Percentiles rank a stretch among this genome's conserved stretches.
phyloP scores from a whole-genome alignment of 1,140 invertebrate genomes.

The Neodiprion virginianus region DNA sequence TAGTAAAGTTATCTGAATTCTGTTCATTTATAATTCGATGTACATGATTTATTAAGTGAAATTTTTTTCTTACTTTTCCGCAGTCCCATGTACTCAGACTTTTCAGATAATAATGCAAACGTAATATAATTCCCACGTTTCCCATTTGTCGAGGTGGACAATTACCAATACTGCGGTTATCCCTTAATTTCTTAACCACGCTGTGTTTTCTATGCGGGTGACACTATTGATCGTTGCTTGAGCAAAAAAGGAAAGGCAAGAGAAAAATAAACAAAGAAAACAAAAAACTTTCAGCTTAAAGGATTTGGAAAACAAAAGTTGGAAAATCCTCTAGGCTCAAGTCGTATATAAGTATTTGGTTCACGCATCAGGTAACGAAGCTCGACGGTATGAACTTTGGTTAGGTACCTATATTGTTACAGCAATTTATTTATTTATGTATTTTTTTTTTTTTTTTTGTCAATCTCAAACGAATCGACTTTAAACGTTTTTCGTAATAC shows the following conservation, averaged over 20 bases:
- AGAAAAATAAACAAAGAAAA: not conserved
- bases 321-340: conserved; percentile 2
- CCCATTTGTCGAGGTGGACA: too few species aligned
- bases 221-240: not conserved
- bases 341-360: conserved; percentile 6
- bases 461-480: too few species aligned
- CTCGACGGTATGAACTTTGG: not conserved
- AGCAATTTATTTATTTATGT: too few species aligned
- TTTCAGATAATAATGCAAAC: too few species aligned
- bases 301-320: not conserved
- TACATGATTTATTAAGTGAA: too few species aligned
- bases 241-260: not conserved
- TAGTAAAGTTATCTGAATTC: too few species aligned
- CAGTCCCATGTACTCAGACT: too few species aligned
- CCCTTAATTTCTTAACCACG: not conserved
- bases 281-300: not conserved
- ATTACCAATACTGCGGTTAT: not conserved
- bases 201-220: not conserved
- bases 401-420: not conserved
- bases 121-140: too few species aligned
- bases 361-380: not conserved
- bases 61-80: too few species aligned
- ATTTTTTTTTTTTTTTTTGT: too few species aligned
- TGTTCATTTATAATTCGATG: too few species aligned
- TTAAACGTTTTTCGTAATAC: too few species aligned